Evolutionary conservation across 2,113 vertebrate genomes (phyloP).

Genomic region (Anseranas semipalmata): DNA sequence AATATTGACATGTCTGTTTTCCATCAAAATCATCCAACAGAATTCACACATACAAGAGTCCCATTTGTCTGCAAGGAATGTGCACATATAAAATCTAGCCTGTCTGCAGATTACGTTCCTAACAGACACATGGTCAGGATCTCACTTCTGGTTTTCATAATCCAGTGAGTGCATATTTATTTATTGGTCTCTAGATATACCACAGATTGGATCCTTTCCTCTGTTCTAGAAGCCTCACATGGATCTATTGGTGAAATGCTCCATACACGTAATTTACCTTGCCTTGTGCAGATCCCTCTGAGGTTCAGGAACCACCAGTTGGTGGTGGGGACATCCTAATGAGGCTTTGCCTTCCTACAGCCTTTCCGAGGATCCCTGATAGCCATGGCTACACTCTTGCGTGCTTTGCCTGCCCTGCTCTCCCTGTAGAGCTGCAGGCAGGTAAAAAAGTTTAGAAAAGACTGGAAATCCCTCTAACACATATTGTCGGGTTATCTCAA

Average conservation of each 20-base stretch:
- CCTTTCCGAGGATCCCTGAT: background rate
- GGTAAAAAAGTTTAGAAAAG: background rate
- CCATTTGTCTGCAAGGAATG: background rate
- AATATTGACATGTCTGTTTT: background rate
- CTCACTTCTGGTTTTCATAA: background rate
- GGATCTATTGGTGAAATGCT: background rate
- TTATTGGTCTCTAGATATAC: background rate
- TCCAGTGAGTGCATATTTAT: background rate
- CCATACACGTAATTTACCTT: accelerated
- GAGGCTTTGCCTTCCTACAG: background rate
- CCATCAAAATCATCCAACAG: background rate
- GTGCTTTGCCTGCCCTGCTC: background rate
- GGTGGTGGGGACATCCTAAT: background rate
- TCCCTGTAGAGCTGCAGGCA: background rate
- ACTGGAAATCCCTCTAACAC: background rate
- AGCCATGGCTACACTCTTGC: background rate
- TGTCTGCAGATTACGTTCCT: background rate
- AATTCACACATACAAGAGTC: background rate
- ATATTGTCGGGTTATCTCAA: background rate
- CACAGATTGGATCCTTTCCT: background rate
- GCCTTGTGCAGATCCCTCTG: background rate
- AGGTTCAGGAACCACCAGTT: background rate
- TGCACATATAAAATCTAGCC: background rate
- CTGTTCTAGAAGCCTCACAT: background rate
- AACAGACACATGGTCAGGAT: background rate